Evolutionary conservation across 1,140 invertebrate species (phyloP).

Genomic region (Drosophila rhopaloa): DNA sequence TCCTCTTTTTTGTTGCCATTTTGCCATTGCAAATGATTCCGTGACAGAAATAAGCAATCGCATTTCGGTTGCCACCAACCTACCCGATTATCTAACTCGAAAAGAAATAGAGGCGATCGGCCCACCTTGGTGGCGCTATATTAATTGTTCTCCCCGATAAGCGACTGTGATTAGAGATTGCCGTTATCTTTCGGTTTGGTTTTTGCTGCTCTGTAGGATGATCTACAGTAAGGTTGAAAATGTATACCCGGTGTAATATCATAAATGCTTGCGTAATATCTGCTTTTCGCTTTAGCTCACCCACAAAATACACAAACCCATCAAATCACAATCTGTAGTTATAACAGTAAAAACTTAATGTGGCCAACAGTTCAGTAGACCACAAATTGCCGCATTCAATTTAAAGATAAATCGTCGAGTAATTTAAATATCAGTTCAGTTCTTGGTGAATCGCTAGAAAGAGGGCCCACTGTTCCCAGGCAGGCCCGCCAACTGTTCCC

Average conservation of each 20-base stretch:
- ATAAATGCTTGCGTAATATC: constrained; percentile 29
- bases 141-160: constrained; percentile 40
- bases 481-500: constrained; percentile 38
- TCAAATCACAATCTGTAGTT: constrained; percentile 16
- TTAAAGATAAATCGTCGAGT: constrained; percentile 13
- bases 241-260: constrained; percentile 8
- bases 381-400: constrained; percentile 41
- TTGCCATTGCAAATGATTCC: constrained; percentile 39
- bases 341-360: constrained; percentile 78
- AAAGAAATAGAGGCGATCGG: constrained; percentile 14
- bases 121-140: constrained; percentile 31
- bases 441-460: constrained; percentile 19
- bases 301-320: constrained; percentile 14
- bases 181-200: constrained; percentile 13
- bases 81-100: constrained; percentile 36
- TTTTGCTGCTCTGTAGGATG: neutral
- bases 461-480: constrained; percentile 42
- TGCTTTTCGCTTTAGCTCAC: constrained; percentile 5
- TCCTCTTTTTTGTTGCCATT: constrained; percentile 24
- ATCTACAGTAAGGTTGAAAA: constrained; percentile 12
- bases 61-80: constrained; percentile 2
- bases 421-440: constrained; percentile 27
- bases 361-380: constrained; percentile 30
- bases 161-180: constrained; percentile 39
- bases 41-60: constrained; percentile 51